phyloP scores from a whole-genome alignment of 2,797 vertebrate species.

The Silurus aristotelis region DNA sequence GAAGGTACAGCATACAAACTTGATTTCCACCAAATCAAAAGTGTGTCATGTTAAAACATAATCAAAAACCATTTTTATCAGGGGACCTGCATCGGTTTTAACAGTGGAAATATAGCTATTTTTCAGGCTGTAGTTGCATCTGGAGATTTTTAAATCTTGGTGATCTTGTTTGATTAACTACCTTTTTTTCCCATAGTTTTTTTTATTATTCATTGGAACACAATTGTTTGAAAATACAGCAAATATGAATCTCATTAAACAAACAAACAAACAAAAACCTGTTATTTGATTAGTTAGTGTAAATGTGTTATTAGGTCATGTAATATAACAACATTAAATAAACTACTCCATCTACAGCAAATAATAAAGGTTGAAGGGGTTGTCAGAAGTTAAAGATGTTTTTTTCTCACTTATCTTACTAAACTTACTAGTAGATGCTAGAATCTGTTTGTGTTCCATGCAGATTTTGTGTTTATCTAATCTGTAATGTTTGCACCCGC shows the following conservation, averaged over 20 bases:
- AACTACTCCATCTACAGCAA: neutral
- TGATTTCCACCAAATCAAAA: neutral
- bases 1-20: neutral
- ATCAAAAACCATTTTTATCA: neutral
- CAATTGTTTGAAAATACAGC: conserved; percentile 28
- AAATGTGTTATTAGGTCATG: neutral
- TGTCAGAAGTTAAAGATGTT: neutral
- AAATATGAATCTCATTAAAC: conserved; percentile 59
- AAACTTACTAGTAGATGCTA: no score
- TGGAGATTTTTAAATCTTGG: neutral
- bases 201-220: neutral
- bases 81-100: conserved; percentile 5
- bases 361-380: neutral
- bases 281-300: conserved; percentile 4
- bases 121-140: neutral
- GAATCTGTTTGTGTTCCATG: neutral
- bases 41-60: conserved; percentile 4
- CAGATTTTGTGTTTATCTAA: conserved; percentile 37
- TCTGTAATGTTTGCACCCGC: conserved; percentile 68
- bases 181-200: neutral
- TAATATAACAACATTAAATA: neutral
- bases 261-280: conserved; percentile 46
- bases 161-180: conserved; percentile 20
- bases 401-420: no score
- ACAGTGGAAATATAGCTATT: conserved; percentile 17